Base-by-base conservation (phyloP, 2,888 invertebrate species). In the Sycophila texana region DNA sequence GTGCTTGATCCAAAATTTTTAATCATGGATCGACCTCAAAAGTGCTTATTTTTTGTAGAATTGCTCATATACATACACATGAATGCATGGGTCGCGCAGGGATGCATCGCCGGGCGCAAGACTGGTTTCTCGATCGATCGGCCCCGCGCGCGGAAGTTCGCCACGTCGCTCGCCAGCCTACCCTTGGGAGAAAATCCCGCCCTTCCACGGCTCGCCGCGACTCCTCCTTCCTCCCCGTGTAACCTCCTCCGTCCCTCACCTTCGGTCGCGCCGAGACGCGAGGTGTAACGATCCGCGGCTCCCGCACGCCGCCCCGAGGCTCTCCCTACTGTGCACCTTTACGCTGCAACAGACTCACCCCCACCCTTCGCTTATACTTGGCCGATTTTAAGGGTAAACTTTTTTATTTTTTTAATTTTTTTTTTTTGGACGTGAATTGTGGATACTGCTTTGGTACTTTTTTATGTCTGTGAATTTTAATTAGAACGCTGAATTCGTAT, bases 141-240 rank as follows among this genome's bases (percentile, higher is more conserved):
- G 53, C 53, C 53, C 53, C 53, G 55, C 14, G 10, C 18, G 70
- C 51, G 63, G 63, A 76, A 76, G 63, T 76, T 78, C 72, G 65
- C 65, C 66, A 61, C 51, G 55, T 65, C 73, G n/a, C 26, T n/a
- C 51, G 65, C 39, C n/a, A n/a, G n/a, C n/a, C 39, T 55, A 63
- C 65, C 76, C 71, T 66, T 72, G 71, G 70, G 67, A 77, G 77
- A 73, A 77, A 77, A 77, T 66, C 53, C 39, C 72, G 71, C 72
- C 73, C 73, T 72, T 78, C 73, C 66, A 63, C 13, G 57, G 39
- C 58, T 39, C 10, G 73, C 73, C 66, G 55, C 13, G 57, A 22
- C 58, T 39, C 10, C 39, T 39, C 39, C 39, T 39, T 39, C 39
- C 39, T 30, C 57, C 61, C 26, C 22, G 67, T 18, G 57, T 70